Conservation (phyloP, 2,113 vertebrate species). For the Oxyruncus cristatus region DNA sequence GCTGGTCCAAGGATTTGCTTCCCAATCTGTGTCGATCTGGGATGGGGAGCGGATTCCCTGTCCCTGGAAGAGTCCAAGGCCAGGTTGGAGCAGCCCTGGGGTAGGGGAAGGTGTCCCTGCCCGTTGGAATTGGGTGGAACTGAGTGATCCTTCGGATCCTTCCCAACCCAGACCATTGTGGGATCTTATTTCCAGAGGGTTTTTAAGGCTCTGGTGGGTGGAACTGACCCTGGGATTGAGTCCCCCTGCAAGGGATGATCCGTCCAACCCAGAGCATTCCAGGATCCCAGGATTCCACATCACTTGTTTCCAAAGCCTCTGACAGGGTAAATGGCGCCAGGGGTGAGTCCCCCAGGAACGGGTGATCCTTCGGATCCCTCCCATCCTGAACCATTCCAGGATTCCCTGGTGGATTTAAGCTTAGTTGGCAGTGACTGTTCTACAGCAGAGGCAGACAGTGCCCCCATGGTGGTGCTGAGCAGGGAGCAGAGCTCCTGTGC, state of each 20-base stretch:
- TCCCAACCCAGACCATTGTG: not conserved
- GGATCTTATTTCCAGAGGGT: not conserved
- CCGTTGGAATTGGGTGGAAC: not conserved
- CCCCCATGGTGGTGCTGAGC: not conserved
- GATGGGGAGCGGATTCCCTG: not conserved
- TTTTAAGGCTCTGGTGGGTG: not conserved
- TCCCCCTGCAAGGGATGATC: too few species aligned
- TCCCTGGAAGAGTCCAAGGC: not conserved
- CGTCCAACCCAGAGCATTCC: not conserved
- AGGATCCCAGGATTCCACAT: not conserved
- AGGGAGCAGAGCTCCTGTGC: not conserved
- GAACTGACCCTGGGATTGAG: not conserved
- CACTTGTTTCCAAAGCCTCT: not conserved
- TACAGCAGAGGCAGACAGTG: not conserved
- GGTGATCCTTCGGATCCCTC: not conserved
- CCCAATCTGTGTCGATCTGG: too few species aligned
- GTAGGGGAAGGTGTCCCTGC: too few species aligned
- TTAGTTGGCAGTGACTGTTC: too few species aligned
- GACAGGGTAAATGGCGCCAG: too few species aligned
- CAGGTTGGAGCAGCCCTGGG: not conserved
- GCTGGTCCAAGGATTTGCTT: too few species aligned
- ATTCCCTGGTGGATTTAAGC: not conserved
- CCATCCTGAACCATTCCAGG: not conserved
- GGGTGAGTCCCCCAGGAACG: not conserved
- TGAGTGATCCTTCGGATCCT: too few species aligned